These are phyloP conservation scores for Epinephelus fuscoguttatus DNA, from an alignment of 2,113 vertebrate genomes.

Conservation along the genomic window DNA sequence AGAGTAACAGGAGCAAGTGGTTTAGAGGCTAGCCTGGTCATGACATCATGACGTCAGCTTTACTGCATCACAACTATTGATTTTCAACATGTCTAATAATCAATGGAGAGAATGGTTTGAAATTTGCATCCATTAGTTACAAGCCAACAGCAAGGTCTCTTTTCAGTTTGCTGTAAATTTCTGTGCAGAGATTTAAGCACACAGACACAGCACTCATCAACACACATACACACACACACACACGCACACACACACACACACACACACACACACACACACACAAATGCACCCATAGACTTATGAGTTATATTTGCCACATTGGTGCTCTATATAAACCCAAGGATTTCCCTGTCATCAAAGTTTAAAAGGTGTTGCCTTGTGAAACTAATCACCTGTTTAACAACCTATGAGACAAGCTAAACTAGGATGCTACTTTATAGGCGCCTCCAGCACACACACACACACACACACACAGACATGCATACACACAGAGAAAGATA, in stretches of 20 bases:
- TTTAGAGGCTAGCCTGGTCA: too few relatives aligned
- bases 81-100: too few relatives aligned
- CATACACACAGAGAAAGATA: constrained; percentile 3
- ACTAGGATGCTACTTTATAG: constrained; percentile 45
- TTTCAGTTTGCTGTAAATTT: not conserved
- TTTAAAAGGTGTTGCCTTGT: constrained; percentile 67
- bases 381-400: constrained; percentile 69
- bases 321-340: constrained; percentile 48
- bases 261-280: constrained; percentile 14
- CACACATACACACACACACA: constrained; percentile 2
- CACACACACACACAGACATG: constrained; percentile 11
- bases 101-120: not conserved
- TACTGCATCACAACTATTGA: too few relatives aligned
- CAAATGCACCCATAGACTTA: constrained; percentile 71
- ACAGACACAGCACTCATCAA: not conserved
- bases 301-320: constrained; percentile 83
- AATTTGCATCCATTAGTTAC: not conserved
- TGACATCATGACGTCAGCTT: too few relatives aligned
- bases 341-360: constrained; percentile 43
- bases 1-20: too few relatives aligned
- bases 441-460: constrained; percentile 13
- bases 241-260: constrained; percentile 11
- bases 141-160: not conserved
- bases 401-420: constrained; percentile 48
- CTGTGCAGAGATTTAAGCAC: not conserved